Conservation (phyloP, 2,113 vertebrate genomes). For the Ellobius talpinus region DNA sequence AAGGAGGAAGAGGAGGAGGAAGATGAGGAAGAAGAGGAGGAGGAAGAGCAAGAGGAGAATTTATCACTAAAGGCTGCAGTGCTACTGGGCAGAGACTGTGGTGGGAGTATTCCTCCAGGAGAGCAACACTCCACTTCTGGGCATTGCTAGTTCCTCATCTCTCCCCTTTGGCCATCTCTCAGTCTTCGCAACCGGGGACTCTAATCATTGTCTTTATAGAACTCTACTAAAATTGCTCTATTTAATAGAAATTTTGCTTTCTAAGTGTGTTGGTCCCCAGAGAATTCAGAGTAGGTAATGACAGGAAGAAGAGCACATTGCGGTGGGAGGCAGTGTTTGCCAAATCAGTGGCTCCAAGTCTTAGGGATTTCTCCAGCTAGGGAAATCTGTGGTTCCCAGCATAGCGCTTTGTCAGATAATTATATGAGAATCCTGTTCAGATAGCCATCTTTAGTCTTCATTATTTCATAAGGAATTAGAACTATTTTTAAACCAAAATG, state of each 20-base stretch:
- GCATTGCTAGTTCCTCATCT: neutral
- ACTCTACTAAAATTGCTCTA: neutral
- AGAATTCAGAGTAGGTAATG: neutral
- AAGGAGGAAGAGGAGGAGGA: neutral
- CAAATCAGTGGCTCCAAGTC: neutral
- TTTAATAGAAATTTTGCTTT: neutral
- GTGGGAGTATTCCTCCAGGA: neutral
- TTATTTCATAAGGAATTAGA: conserved; percentile 23
- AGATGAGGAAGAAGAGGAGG: neutral
- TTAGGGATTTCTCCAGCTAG: neutral
- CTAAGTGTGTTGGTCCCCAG: neutral
- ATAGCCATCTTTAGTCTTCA: neutral
- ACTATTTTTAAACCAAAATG: neutral
- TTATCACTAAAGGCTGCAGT: neutral
- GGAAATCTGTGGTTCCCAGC: neutral
- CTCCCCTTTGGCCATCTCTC: neutral
- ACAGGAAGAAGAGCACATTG: neutral
- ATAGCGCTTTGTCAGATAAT: neutral
- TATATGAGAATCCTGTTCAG: neutral
- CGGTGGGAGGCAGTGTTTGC: rapidly evolving
- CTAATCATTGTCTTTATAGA: neutral
- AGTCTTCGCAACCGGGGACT: neutral
- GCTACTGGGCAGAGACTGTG: neutral
- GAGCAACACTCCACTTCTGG: neutral
- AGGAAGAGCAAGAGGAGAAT: neutral